These are phyloP conservation scores for Muscidifurax raptorellus DNA, from an alignment of 1,140 invertebrate species.

Conservation along the genomic window DNA sequence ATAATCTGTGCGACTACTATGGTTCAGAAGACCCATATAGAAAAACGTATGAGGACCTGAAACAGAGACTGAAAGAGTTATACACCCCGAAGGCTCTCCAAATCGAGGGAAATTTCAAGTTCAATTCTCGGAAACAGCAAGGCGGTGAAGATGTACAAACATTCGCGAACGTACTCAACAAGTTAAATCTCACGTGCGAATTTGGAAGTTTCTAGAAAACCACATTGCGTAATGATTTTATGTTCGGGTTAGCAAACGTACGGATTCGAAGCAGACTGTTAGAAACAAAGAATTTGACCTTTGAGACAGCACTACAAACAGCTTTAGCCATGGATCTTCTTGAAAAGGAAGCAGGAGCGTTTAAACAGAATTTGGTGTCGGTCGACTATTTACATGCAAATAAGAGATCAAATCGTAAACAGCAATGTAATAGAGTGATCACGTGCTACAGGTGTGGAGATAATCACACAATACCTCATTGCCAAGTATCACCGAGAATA, in stretches of 20 bases:
- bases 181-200: conserved; percentile 8
- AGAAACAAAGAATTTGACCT: conserved; percentile 16
- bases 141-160: conserved; percentile 22
- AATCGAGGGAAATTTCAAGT: conserved; percentile 42
- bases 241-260: conserved; percentile 1
- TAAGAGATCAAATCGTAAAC: not conserved
- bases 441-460: not conserved
- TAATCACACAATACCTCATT: not conserved
- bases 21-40: not conserved
- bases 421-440: not conserved
- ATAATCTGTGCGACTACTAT: conserved; percentile 3
- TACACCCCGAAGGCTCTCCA: not conserved
- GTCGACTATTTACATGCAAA: not conserved
- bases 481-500: not conserved
- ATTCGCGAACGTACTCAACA: not conserved
- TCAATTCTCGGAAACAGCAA: conserved; percentile 33
- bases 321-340: conserved; percentile 4
- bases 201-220: not conserved
- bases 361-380: not conserved
- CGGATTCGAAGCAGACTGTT: conserved; percentile 11
- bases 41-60: not conserved
- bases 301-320: conserved; percentile 1
- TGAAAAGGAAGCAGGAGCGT: not conserved
- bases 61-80: conserved; percentile 23
- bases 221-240: conserved; percentile 11